A percentile compares a stretch with the other conserved stretches of the same genome.
These are phyloP conservation scores for Crotalus viridis DNA, from an alignment of 2,113 vertebrate genomes.

Conservation along the genomic window DNA sequence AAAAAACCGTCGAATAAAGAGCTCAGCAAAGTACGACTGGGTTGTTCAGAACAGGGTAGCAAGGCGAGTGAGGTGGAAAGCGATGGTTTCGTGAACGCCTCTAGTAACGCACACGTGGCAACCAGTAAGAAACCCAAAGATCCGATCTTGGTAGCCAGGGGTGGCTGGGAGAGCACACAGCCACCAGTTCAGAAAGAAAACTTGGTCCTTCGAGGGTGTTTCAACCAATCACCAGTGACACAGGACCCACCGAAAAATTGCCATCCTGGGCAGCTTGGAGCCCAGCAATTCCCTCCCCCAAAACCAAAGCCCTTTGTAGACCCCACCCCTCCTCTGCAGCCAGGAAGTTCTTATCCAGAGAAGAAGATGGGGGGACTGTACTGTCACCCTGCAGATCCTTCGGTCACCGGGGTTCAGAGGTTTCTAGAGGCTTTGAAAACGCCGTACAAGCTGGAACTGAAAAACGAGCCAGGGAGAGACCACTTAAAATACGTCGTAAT, in stretches of 20 bases:
- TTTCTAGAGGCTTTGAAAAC: constrained; percentile 88
- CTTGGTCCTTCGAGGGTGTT: constrained; percentile 71
- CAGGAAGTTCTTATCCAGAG: not conserved
- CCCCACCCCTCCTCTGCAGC: not conserved
- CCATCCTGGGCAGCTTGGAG: constrained; percentile 41
- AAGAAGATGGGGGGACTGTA: constrained; percentile 30
- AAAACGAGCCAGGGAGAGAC: constrained; percentile 81
- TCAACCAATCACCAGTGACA: constrained; percentile 54
- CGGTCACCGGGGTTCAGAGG: constrained; percentile 87
- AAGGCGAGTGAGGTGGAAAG: constrained; percentile 48
- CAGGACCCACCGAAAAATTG: constrained; percentile 57
- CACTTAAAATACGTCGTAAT: constrained; percentile 90
- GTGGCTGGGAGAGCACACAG: constrained; percentile 67
- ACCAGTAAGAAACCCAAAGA: constrained; percentile 59
- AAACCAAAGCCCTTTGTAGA: constrained; percentile 12
- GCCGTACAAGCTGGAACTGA: constrained; percentile 85
- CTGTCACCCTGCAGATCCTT: constrained; percentile 52
- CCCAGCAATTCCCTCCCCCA: constrained; percentile 39
- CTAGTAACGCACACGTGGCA: constrained; percentile 36
- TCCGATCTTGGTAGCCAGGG: constrained; percentile 79
- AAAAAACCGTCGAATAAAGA: constrained; percentile 38
- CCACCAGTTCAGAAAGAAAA: constrained; percentile 73
- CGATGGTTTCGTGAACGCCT: constrained; percentile 46
- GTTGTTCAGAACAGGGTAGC: constrained; percentile 27
- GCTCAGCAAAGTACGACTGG: constrained; percentile 7